phyloP scores from a whole-genome alignment of 2,113 vertebrate species.

The Epinephelus cyanopodus region DNA sequence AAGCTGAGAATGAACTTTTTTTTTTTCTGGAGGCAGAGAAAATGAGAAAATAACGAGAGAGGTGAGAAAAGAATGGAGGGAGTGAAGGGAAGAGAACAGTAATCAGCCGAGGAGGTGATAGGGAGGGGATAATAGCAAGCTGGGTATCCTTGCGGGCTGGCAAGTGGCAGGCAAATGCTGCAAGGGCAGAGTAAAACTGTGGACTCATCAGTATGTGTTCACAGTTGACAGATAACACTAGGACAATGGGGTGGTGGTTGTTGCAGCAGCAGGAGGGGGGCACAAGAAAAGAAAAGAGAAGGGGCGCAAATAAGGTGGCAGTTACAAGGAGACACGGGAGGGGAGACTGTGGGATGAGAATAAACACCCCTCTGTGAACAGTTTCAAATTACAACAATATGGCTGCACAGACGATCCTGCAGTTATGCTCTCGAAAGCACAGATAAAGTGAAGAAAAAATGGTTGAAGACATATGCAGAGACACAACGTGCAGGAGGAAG shows the following conservation, averaged over 20 bases:
- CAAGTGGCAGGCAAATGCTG: constrained; percentile 66
- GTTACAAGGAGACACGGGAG: constrained; percentile 29
- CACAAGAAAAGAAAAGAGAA: constrained; percentile 1
- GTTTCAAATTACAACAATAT: constrained; percentile 24
- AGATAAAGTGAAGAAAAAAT: constrained; percentile 19
- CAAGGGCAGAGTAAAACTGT: constrained; percentile 75
- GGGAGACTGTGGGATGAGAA: constrained; percentile 33
- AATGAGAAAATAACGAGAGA: constrained; percentile 64
- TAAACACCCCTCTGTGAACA: constrained; percentile 22
- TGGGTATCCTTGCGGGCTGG: constrained; percentile 55
- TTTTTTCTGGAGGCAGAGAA: constrained; percentile 31
- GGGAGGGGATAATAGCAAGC: constrained; percentile 41
- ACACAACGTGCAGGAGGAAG: background rate
- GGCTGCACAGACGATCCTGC: constrained; percentile 4
- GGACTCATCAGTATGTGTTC: constrained; percentile 78
- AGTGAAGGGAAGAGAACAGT: constrained; percentile 41
- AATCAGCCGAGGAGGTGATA: constrained; percentile 62
- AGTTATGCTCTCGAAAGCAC: constrained; percentile 11
- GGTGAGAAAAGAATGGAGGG: constrained; percentile 54
- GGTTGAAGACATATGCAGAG: constrained; percentile 16
- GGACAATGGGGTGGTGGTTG: constrained; percentile 54
- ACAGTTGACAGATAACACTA: constrained; percentile 74
- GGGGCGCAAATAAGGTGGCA: constrained; percentile 34
- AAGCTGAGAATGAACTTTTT: constrained; percentile 39
- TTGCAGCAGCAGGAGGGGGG: constrained; percentile 27